Evolutionary conservation across 1,140 invertebrate genomes (phyloP).

Genomic region (Sycophaga agraensis): DNA sequence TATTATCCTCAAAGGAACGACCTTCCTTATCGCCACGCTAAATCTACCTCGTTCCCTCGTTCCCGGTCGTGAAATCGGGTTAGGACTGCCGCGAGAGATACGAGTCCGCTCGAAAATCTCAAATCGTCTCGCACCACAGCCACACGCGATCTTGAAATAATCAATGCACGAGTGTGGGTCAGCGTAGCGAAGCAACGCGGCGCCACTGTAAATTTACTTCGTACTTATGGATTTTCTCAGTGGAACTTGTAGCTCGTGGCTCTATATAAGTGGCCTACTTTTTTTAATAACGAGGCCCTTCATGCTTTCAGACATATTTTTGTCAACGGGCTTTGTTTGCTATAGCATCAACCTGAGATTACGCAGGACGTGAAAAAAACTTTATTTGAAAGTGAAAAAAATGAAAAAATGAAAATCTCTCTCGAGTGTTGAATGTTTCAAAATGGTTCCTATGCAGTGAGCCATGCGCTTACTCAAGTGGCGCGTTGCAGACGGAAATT

Average conservation of each 20-base stretch:
- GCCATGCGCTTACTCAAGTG: too few relatives aligned
- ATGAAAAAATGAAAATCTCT: too few relatives aligned
- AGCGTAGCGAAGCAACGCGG: neutral
- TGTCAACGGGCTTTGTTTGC: too few relatives aligned
- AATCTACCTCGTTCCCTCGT: neutral
- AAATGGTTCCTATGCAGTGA: too few relatives aligned
- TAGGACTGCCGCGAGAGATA: neutral
- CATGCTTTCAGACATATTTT: too few relatives aligned
- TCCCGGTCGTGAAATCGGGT: neutral
- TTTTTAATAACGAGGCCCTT: neutral
- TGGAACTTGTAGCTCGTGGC: neutral
- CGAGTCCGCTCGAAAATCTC: slow-evolving; percentile 8
- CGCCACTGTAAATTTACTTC: neutral
- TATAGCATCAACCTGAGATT: too few relatives aligned
- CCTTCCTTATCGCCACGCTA: slow-evolving; percentile 3
- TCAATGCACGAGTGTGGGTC: slow-evolving; percentile 18
- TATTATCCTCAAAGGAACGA: slow-evolving; percentile 12
- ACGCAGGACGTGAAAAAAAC: too few relatives aligned
- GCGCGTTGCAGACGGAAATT: too few relatives aligned
- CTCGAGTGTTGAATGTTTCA: too few relatives aligned
- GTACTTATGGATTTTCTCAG: slow-evolving; percentile 16
- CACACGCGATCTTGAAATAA: slow-evolving; percentile 18
- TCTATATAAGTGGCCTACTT: slow-evolving; percentile 11
- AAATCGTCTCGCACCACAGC: neutral
- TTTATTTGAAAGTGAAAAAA: too few relatives aligned